Evolutionary conservation across 2,797 vertebrate species (phyloP), one percentile per base, ranked within the genome.

Genomic region (Characodon lateralis): DNA sequence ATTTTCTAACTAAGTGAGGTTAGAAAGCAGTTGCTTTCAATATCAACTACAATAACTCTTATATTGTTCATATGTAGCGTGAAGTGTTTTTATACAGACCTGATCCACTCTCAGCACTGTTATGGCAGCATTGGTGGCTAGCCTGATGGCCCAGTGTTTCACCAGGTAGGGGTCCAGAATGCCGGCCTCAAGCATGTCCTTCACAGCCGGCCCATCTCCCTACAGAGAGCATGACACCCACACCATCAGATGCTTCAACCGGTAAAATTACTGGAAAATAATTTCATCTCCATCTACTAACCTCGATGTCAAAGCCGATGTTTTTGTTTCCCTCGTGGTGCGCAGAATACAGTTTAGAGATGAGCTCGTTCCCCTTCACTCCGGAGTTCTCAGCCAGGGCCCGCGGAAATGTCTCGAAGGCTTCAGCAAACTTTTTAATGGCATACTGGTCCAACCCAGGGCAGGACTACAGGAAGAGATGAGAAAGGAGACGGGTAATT

Each of bases 271-370:
- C 1, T 48, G 16, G n/a, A 26, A 48, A 69, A 0, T n/a, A 69
- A 26, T 3, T 18, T 48, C 2, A 26, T 69, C 2, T 26, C 4
- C 41, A 26, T 2, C 65, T 14, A 43, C 83, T 88, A 89, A 99
- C 98, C 97, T 99, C 98, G 35, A 99, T 99, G 93, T 99, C 97
- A 79, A 98, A 97, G 83, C 98, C 98, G 75, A 96, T 93, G 73
- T 97, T 99, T 93, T 97, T 98, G 91, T 97, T 97, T 78, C 98
- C 98, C 91, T 99, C 97, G 46, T 99, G 98, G 92, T 99, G 98
- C 0, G 95, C 94, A 0, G 98, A 95, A 77, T 99, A 99, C 63
- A 99, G 89, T 83, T 99, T 99, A 71, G 98, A 99, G 88, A 99
- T 96, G 50, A 99, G 95, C 89, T 99, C 98, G 72, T 96, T 99